phyloP scores from a whole-genome alignment of 2,797 vertebrate genomes.

The Enteromius trimaculatus region DNA sequence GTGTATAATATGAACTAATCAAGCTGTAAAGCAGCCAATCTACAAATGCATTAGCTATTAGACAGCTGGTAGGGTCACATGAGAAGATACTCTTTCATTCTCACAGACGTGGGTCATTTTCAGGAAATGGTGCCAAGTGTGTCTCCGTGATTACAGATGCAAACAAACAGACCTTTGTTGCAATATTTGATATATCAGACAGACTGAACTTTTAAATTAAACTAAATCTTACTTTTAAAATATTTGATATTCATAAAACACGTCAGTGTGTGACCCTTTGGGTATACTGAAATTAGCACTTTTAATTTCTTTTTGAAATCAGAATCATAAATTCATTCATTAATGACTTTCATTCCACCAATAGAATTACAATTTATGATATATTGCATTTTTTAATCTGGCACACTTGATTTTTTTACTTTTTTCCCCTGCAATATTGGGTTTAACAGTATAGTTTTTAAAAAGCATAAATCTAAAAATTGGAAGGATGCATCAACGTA shows the following conservation, averaged over 20 bases:
- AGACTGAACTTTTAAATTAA: neutral
- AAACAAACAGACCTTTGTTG: neutral
- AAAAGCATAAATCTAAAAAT: neutral
- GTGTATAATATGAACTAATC: slow-evolving; percentile 26
- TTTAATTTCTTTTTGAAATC: neutral
- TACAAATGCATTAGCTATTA: slow-evolving; percentile 34
- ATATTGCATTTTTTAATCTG: no score
- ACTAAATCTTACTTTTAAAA: neutral
- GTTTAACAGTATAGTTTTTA: no score
- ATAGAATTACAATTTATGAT: neutral
- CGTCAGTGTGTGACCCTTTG: neutral
- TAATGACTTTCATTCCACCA: neutral
- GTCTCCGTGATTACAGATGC: neutral
- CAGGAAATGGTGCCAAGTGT: slow-evolving; percentile 6
- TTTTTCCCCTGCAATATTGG: no score
- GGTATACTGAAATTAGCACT: neutral
- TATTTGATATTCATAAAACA: neutral
- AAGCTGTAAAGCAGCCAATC: slow-evolving; percentile 25
- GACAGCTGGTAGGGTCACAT: slow-evolving; percentile 9
- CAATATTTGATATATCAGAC: neutral
- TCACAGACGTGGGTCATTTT: neutral
- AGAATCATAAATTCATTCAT: neutral
- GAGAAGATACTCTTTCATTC: neutral
- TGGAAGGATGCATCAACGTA: neutral
- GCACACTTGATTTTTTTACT: no score